These are phyloP conservation scores for Danionella cerebrum DNA, from an alignment of 2,113 vertebrate species.

Conservation along the genomic window DNA sequence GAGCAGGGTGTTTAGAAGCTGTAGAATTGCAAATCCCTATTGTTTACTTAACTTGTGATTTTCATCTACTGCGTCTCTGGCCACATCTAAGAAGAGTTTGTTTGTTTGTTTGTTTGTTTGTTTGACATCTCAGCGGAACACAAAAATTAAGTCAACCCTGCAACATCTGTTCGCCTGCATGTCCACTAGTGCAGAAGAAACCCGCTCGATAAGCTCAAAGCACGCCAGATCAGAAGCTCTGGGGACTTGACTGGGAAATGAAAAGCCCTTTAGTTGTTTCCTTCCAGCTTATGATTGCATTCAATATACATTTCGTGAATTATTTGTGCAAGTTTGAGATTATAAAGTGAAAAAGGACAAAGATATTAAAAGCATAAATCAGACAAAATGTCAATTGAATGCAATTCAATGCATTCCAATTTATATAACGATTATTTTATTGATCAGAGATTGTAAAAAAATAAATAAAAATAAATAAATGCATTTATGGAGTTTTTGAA, in stretches of 20 bases:
- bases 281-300: not conserved
- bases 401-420: no score
- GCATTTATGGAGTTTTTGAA: no score
- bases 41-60: not conserved
- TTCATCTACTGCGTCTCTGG: not conserved
- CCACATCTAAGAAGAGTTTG: not conserved
- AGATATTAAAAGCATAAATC: no score
- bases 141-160: not conserved
- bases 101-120: not conserved
- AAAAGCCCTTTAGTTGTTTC: not conserved
- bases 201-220: not conserved
- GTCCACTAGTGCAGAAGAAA: not conserved
- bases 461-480: no score
- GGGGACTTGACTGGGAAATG: not conserved
- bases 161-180: not conserved
- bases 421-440: no score
- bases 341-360: no score
- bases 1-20: not conserved
- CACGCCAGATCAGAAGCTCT: not conserved
- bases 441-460: no score
- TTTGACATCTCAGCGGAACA: not conserved
- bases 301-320: not conserved
- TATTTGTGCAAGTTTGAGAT: no score
- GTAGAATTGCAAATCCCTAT: not conserved
- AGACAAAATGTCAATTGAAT: no score